Conservation (phyloP, 2,888 invertebrate genomes). For the Pyralis farinalis region DNA sequence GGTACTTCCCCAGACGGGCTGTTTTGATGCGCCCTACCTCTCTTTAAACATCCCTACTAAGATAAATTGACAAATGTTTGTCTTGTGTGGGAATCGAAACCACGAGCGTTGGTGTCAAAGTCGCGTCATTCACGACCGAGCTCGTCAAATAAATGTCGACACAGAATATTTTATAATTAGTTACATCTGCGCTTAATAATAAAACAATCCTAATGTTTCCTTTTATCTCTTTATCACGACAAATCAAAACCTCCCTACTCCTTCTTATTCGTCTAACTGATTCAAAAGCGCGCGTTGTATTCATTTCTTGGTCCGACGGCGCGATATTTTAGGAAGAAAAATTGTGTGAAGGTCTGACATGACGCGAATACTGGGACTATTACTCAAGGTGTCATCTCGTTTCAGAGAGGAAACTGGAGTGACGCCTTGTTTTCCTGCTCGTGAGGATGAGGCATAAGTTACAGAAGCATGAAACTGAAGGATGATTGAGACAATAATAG, state of each 20-base stretch:
- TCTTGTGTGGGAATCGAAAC: too few relatives aligned
- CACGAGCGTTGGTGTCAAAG: too few relatives aligned
- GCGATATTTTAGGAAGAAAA: constrained; percentile 58
- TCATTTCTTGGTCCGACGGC: constrained; percentile 40
- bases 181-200: too few relatives aligned
- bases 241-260: constrained; percentile 13
- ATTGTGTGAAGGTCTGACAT: constrained; percentile 52
- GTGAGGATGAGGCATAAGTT: constrained; percentile 16
- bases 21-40: too few relatives aligned
- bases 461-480: constrained; percentile 9
- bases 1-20: too few relatives aligned
- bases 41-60: too few relatives aligned
- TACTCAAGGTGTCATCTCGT: constrained; percentile 70
- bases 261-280: constrained; percentile 21
- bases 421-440: constrained; percentile 45
- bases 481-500: too few relatives aligned
- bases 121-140: too few relatives aligned
- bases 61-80: too few relatives aligned
- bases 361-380: constrained; percentile 59
- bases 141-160: too few relatives aligned
- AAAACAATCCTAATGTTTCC: too few relatives aligned
- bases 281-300: constrained; percentile 33
- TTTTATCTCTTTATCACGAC: constrained; percentile 13
- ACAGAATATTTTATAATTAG: too few relatives aligned
- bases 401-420: constrained; percentile 39